These are phyloP conservation scores for Parotia lawesii DNA, from an alignment of 2,113 vertebrate species.

Conservation along the genomic window DNA sequence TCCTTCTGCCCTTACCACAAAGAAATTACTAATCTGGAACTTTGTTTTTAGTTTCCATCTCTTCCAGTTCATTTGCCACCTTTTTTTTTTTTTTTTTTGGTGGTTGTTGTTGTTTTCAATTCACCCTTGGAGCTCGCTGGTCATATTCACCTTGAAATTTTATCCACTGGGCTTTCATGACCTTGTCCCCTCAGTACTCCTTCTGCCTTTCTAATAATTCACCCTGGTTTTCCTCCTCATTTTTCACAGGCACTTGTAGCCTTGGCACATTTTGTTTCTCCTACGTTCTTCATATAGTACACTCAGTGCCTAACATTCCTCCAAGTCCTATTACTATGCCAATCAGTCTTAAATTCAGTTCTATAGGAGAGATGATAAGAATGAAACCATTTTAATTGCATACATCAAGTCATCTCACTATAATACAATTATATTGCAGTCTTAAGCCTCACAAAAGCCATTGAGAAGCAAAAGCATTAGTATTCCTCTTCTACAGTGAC, in stretches of 20 bases:
- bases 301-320: not conserved
- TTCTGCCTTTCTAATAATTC: not conserved
- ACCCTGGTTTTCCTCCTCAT: not conserved
- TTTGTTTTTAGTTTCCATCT: not conserved
- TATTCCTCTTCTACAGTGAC: not conserved
- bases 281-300: not conserved
- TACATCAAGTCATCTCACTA: not conserved
- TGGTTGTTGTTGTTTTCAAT: not conserved
- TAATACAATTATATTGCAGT: not conserved
- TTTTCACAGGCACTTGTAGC: not conserved
- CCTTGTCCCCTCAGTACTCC: not conserved
- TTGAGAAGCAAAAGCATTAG: not conserved
- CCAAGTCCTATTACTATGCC: not conserved
- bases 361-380: not conserved
- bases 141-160: slow-evolving; percentile 13
- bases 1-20: not conserved
- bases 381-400: not conserved
- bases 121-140: not conserved
- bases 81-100: too few species aligned
- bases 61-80: not conserved
- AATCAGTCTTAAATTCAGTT: not conserved
- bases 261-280: not conserved
- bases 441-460: not conserved
- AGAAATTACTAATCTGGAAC: not conserved
- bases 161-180: not conserved